Conservation (phyloP, 2,888 invertebrate species). For the Drosophila nr. perissopoda region DNA sequence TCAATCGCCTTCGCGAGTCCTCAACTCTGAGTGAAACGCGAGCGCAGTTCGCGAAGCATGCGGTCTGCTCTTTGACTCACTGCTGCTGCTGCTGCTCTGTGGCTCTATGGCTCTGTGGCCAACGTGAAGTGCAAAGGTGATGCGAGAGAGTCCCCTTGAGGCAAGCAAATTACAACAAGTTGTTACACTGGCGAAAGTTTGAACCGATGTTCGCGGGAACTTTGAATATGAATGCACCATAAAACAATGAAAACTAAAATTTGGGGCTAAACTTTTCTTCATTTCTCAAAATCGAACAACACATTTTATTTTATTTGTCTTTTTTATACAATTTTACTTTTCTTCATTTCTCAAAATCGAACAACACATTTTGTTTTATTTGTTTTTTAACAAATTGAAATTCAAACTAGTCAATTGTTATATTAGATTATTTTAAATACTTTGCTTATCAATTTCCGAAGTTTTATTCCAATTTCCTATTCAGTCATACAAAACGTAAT, state of each 20-base stretch:
- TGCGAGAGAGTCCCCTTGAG: conserved; percentile 5
- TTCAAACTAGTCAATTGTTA: background rate
- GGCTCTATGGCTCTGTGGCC: background rate
- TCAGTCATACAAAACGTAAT: no score
- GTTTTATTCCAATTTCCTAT: background rate
- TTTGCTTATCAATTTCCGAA: background rate
- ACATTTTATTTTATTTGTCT: background rate
- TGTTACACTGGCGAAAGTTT: conserved; percentile 28
- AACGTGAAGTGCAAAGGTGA: conserved; percentile 32
- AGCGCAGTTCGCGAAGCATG: conserved; percentile 1
- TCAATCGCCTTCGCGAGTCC: conserved; percentile 58
- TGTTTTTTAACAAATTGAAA: background rate
- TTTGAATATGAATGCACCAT: background rate
- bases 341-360: background rate
- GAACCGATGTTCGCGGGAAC: background rate
- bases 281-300: background rate
- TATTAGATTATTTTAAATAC: background rate
- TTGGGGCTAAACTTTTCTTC: background rate
- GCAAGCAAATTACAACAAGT: conserved; percentile 38
- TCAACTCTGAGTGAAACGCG: conserved; percentile 9
- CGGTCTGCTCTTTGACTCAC: conserved; percentile 24
- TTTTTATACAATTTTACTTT: background rate
- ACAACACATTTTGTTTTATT: background rate
- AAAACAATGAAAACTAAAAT: background rate
- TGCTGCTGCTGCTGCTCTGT: conserved; percentile 10